Evolutionary conservation across 2,888 invertebrate genomes (phyloP).

Genomic region (Yponomeuta evonymella): DNA sequence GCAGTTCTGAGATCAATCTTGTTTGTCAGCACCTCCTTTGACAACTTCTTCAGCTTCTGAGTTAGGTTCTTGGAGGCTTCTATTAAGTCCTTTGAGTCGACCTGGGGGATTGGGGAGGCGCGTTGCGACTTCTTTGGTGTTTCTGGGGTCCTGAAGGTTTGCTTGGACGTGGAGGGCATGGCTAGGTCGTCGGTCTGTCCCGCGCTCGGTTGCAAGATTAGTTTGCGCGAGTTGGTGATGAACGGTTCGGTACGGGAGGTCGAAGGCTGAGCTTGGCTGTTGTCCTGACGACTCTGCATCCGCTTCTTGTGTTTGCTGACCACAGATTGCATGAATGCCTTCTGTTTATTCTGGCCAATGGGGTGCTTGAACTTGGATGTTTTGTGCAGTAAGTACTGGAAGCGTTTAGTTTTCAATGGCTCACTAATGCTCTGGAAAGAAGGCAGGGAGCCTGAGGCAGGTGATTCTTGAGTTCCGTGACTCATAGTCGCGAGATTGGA

Average conservation of each 20-base stretch:
- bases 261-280: constrained; percentile 53
- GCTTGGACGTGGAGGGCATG: constrained; percentile 54
- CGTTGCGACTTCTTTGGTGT: constrained; percentile 57
- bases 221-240: constrained; percentile 55
- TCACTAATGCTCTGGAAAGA: constrained; percentile 68
- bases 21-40: constrained; percentile 90
- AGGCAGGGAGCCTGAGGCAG: constrained; percentile 48
- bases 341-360: constrained; percentile 68
- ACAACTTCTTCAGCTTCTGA: constrained; percentile 91
- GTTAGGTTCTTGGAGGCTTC: constrained; percentile 95
- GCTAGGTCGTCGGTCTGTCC: constrained; percentile 46
- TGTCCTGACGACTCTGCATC: constrained; percentile 56
- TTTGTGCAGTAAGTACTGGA: constrained; percentile 69
- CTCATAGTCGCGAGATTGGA: constrained; percentile 68
- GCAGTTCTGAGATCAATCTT: constrained; percentile 70
- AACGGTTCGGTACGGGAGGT: constrained; percentile 62
- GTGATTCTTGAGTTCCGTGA: constrained; percentile 58
- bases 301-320: constrained; percentile 71
- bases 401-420: constrained; percentile 67
- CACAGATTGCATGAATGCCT: constrained; percentile 70
- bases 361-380: constrained; percentile 72
- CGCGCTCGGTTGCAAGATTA: constrained; percentile 51
- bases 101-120: constrained; percentile 55
- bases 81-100: constrained; percentile 85
- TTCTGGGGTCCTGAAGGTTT: constrained; percentile 54